Evolutionary conservation across 1,140 invertebrate species (phyloP), one percentile per base, ranked within the genome.

Genomic region (Hyles euphorbiae): DNA sequence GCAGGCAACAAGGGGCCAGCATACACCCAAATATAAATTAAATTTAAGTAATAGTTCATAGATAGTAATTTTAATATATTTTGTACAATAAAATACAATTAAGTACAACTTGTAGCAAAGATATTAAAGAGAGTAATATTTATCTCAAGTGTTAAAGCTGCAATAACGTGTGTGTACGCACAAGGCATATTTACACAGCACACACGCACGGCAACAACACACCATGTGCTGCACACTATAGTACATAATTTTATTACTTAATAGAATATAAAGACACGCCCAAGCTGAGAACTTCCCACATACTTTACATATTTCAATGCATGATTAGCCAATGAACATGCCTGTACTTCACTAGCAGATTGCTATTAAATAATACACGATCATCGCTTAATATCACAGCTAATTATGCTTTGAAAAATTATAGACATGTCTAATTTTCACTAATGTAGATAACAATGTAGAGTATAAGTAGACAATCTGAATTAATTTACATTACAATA

Each of bases 71-170:
- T 83, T 90, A 88, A 85, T 87, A 89, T 89, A 89, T 89, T 90
- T 90, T 90, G 88, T 90, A 90, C 89, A 90, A 89, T 90, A 88
- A 89, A 89, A 90, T 90, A 90, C 88, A 89, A 88, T 90, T 89
- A 89, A 90, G 89, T 89, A 89, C 89, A 89, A 90, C 83, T 90
- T 89, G 89, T 89, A 89, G 89, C 89, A 89, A 90, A 90, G 89
- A 88, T 90, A 89, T 89, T 88, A 88, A 90, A 89, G 87, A 89
- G 88, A 90, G 86, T 89, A 89, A 89, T 90, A 88, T 87, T 87
- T 88, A 87, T 84, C 77, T 80, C 78, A 84, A 81, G 86, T 88
- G 86, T 87, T 82, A 82, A 87, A 88, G 86, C 83, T 87, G 83
- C 82, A 86, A 87, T 78, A 81, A 83, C 76, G 83, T 87, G 86